Evolutionary conservation across 2,888 invertebrate species (phyloP).

Genomic region (Noctuana brunneofusca): DNA sequence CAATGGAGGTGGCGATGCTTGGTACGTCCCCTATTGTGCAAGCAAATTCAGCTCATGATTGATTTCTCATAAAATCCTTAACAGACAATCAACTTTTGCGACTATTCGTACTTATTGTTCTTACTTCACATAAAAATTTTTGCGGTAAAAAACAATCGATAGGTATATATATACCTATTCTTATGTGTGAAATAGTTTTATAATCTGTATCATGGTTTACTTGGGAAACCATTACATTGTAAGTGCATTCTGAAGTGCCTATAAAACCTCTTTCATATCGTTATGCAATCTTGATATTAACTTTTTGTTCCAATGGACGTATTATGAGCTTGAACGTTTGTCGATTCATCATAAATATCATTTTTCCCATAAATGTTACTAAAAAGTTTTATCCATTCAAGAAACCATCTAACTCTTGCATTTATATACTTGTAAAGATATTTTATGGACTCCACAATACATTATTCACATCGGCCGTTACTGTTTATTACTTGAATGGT

Average conservation of each 20-base stretch:
- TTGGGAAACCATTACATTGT: background rate
- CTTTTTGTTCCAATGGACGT: conserved; percentile 3
- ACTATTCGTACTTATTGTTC: no score
- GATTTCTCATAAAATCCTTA: no score
- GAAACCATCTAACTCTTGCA: conserved; percentile 28
- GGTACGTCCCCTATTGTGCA: no score
- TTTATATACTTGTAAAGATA: conserved; percentile 30
- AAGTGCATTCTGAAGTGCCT: conserved; percentile 2
- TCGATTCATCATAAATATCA: conserved; percentile 14
- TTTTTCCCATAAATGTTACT: conserved; percentile 22
- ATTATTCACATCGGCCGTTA: conserved; percentile 32
- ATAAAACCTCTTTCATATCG: background rate
- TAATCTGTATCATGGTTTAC: background rate
- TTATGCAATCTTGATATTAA: conserved; percentile 11
- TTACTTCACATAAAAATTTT: no score
- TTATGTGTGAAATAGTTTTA: background rate
- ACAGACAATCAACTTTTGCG: no score
- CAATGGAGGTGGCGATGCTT: no score
- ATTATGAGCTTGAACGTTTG: background rate
- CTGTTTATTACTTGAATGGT: conserved; percentile 31
- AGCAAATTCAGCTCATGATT: no score
- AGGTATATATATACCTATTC: no score
- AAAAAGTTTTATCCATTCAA: conserved; percentile 27
- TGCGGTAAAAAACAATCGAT: no score
- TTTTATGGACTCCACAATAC: conserved; percentile 31